phyloP scores from a whole-genome alignment of 2,888 invertebrate genomes.

The Spisula subtruncata region DNA sequence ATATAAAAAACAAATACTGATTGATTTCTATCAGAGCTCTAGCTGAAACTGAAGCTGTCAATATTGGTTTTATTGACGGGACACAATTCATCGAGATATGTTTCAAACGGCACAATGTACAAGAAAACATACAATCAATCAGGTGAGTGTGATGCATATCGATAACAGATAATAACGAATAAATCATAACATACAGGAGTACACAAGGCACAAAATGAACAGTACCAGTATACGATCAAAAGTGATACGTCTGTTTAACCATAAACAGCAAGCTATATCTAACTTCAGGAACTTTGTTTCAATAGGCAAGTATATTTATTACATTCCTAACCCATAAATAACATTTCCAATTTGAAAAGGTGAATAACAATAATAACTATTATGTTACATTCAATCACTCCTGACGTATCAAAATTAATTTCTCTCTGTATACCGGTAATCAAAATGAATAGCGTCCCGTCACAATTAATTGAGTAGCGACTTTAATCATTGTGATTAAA shows the following conservation, averaged over 20 bases:
- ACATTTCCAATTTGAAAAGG: neutral
- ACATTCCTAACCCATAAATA: neutral
- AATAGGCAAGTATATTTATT: no score
- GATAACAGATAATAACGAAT: no score
- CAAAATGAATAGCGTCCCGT: neutral
- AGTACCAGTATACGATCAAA: no score
- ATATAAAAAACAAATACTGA: neutral
- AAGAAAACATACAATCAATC: no score
- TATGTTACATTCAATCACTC: conserved; percentile 7
- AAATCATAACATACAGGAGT: no score
- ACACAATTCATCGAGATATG: neutral
- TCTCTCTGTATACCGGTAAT: neutral
- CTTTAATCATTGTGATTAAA: conserved; percentile 4
- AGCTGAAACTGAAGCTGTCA: neutral
- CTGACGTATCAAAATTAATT: neutral
- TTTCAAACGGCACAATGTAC: no score
- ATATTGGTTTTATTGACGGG: neutral
- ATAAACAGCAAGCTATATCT: no score
- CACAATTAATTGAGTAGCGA: neutral
- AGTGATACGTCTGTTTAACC: no score
- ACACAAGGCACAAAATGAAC: no score
- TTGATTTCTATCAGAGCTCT: no score
- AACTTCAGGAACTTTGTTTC: no score
- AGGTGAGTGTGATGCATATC: no score
- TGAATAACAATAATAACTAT: neutral